Conservation (phyloP, 2,888 invertebrate genomes). For the Coenonympha arcania region DNA sequence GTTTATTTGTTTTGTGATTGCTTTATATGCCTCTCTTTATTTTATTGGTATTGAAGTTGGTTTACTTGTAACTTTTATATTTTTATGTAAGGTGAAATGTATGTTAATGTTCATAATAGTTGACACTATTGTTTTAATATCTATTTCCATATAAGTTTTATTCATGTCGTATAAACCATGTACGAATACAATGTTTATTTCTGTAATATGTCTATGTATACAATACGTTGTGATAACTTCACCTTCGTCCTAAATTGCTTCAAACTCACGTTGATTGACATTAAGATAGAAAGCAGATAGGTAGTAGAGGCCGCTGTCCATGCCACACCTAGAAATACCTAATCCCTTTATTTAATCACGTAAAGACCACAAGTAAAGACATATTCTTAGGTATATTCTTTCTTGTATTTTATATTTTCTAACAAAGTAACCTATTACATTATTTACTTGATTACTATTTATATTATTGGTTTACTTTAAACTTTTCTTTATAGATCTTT, state of each 20-base stretch:
- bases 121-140: not conserved
- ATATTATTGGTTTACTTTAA: too few relatives aligned
- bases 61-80: too few relatives aligned
- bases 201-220: not conserved
- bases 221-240: not conserved
- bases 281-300: not conserved
- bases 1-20: not conserved
- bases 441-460: too few relatives aligned
- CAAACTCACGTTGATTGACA: not conserved
- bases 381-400: not conserved
- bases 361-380: too few relatives aligned
- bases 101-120: not conserved
- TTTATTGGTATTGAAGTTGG: not conserved
- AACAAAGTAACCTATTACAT: not conserved
- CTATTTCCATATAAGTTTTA: not conserved
- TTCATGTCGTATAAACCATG: not conserved
- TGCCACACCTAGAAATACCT: not conserved
- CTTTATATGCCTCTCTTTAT: not conserved
- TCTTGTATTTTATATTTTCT: not conserved
- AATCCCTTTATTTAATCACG: not conserved
- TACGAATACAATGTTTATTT: not conserved
- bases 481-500: too few relatives aligned
- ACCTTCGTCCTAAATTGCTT: not conserved
- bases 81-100: too few relatives aligned
- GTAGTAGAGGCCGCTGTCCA: not conserved